Percentiles rank a stretch among this genome's conserved stretches.
Conservation (phyloP, 92 coral and sea anemone species). For the Zoanthus sansibaricus region DNA sequence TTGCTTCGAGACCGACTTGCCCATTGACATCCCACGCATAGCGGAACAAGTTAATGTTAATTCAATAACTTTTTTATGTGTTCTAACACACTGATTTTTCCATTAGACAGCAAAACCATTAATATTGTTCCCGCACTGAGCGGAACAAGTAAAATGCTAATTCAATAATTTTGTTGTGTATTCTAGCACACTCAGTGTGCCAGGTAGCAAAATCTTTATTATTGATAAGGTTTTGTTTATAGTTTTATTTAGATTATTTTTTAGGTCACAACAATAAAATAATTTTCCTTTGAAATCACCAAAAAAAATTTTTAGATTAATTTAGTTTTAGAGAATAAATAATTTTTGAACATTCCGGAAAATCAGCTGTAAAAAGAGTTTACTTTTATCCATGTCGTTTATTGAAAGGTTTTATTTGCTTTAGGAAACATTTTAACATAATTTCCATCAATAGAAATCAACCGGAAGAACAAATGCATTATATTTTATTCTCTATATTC, state of each 20-base stretch:
- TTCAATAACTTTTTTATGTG: neutral
- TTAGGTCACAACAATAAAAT: neutral
- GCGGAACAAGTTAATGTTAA: slow-evolving; percentile 15
- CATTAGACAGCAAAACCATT: neutral
- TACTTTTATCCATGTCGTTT: neutral
- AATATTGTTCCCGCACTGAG: neutral
- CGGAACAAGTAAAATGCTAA: slow-evolving; percentile 14
- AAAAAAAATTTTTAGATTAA: neutral
- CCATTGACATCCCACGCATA: neutral
- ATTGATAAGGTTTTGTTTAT: neutral
- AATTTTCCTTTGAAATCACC: neutral
- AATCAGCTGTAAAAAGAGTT: slow-evolving; percentile 23
- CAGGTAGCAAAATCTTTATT: neutral
- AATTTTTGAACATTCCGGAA: neutral
- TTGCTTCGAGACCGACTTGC: neutral
- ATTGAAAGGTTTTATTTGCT: too few species aligned
- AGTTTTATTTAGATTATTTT: neutral
- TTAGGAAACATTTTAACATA: too few species aligned
- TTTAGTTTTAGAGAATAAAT: neutral
- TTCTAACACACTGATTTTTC: neutral
- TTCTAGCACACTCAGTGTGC: neutral
- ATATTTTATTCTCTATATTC: too few species aligned
- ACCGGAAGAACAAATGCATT: too few species aligned
- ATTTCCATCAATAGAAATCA: too few species aligned
- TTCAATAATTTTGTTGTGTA: neutral